phyloP scores from a whole-genome alignment of 2,797 vertebrate species.

The Sebastes iracundus region DNA sequence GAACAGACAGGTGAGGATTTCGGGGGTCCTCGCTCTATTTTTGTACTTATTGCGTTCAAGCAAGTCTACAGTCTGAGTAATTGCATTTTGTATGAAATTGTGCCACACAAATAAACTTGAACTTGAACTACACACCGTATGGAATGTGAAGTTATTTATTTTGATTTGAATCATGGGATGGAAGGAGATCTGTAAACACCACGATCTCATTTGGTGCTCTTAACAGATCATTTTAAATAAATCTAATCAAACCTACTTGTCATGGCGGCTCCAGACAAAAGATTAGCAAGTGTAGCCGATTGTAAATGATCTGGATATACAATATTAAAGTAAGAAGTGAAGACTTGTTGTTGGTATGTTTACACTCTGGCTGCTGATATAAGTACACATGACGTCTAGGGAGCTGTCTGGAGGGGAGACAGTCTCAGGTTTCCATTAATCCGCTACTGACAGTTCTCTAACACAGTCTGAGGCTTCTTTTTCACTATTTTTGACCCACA shows the following conservation, averaged over 20 bases:
- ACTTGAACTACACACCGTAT: not conserved
- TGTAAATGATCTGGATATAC: not conserved
- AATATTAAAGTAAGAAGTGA: not conserved
- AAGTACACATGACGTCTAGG: not conserved
- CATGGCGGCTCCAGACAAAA: not conserved
- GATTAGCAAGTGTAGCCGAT: not conserved
- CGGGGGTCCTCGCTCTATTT: not conserved
- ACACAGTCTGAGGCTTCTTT: not conserved
- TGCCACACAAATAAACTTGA: constrained; percentile 23
- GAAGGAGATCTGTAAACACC: not conserved
- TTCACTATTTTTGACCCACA: not conserved
- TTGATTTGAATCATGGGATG: not conserved
- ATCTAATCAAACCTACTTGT: not conserved
- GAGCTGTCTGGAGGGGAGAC: not conserved
- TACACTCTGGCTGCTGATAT: not conserved
- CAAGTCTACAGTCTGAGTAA: not conserved
- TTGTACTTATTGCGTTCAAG: not conserved
- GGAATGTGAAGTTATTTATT: not conserved
- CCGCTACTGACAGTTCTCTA: not conserved
- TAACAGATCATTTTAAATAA: not conserved
- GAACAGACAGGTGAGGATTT: constrained; percentile 8
- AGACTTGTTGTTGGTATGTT: not conserved
- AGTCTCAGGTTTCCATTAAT: constrained; percentile 24
- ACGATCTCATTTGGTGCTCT: not conserved
- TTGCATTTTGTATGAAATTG: not conserved